Percentiles rank a stretch among this genome's conserved stretches.
Conservation (phyloP, 2,888 invertebrate species). For the Clusia tigrina region DNA sequence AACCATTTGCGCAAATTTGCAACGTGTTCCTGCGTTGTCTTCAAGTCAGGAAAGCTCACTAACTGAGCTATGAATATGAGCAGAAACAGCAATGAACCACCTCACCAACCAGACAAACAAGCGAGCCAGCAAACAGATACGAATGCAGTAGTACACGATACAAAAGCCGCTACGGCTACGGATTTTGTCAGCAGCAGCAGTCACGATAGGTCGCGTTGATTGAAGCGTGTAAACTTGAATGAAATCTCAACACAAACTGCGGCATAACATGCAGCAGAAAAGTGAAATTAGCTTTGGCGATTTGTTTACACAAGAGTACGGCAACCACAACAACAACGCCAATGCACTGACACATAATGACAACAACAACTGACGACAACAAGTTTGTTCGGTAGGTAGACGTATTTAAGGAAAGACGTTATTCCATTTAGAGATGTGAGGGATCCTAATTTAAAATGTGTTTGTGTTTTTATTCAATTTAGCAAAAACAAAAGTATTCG, state of each 20-base stretch:
- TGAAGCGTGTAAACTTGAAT: slow-evolving; percentile 10
- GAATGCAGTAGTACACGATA: not conserved
- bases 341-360: slow-evolving; percentile 16
- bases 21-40: slow-evolving; percentile 21
- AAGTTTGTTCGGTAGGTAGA: not conserved
- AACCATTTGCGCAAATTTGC: not conserved
- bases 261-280: slow-evolving; percentile 10
- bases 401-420: not conserved
- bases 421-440: not conserved
- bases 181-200: slow-evolving; percentile 4
- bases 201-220: not conserved
- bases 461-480: not conserved
- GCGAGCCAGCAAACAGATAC: slow-evolving; percentile 11
- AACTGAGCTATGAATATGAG: slow-evolving; percentile 55
- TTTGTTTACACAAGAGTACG: slow-evolving; percentile 26
- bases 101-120: slow-evolving; percentile 27
- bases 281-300: slow-evolving; percentile 23
- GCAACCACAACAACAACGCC: slow-evolving; percentile 16
- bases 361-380: slow-evolving; percentile 2
- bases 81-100: slow-evolving; percentile 35
- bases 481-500: not conserved
- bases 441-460: not conserved
- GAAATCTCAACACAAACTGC: slow-evolving; percentile 1
- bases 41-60: slow-evolving; percentile 56
- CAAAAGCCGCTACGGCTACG: not conserved